phyloP scores from a whole-genome alignment of 2,888 invertebrate species.

The Plagodis pulveraria region DNA sequence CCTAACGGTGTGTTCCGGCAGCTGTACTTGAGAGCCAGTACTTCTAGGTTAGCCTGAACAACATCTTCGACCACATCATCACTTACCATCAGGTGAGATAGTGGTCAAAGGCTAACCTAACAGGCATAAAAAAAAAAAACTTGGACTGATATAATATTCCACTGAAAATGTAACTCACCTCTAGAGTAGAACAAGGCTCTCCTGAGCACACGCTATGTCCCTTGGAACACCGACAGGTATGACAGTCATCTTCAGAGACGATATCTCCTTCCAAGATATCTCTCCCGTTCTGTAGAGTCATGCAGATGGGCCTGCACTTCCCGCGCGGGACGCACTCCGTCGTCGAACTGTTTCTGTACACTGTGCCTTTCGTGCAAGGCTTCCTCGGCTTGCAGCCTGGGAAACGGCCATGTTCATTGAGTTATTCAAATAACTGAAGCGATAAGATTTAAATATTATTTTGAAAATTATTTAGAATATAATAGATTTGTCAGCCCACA shows the following conservation, averaged over 20 bases:
- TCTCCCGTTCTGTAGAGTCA: slow-evolving; percentile 86
- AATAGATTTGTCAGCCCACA: too few relatives aligned
- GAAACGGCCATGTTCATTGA: background rate
- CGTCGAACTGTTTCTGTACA: slow-evolving; percentile 89
- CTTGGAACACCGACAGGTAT: slow-evolving; percentile 91
- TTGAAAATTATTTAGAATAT: too few relatives aligned
- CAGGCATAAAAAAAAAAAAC: too few relatives aligned
- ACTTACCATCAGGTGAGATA: too few relatives aligned
- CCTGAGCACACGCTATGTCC: slow-evolving; percentile 89
- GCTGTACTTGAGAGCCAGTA: too few relatives aligned
- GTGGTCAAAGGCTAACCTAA: too few relatives aligned
- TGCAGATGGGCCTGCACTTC: slow-evolving; percentile 89
- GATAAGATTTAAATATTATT: too few relatives aligned
- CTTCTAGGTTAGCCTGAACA: too few relatives aligned
- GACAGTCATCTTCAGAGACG: slow-evolving; percentile 90
- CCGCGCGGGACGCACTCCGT: slow-evolving; percentile 90
- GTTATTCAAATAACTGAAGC: too few relatives aligned
- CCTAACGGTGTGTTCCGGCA: too few relatives aligned
- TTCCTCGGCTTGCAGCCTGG: slow-evolving; percentile 89
- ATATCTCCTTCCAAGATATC: slow-evolving; percentile 91
- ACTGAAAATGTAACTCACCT: slow-evolving; percentile 45
- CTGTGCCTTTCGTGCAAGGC: slow-evolving; percentile 88
- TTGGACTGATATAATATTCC: background rate
- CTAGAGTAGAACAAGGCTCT: slow-evolving; percentile 85
- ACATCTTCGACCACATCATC: too few relatives aligned